Evolutionary conservation across 2,113 vertebrate species (phyloP).

Genomic region (Trichomycterus rosablanca): DNA sequence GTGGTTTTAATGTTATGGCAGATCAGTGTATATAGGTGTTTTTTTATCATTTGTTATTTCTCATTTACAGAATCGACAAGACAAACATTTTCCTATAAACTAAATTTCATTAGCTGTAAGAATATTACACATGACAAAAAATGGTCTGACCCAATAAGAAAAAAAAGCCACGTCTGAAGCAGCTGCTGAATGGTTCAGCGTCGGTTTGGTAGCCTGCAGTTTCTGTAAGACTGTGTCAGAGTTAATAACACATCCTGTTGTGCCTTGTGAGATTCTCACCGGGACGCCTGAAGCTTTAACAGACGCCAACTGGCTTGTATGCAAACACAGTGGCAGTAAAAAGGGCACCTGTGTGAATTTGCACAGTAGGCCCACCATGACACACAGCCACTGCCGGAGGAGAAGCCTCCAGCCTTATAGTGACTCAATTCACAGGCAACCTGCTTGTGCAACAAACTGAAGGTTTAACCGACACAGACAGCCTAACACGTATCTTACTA

Average conservation of each 20-base stretch:
- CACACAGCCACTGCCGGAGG: neutral
- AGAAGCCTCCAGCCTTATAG: neutral
- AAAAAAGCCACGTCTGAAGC: no score
- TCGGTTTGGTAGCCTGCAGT: neutral
- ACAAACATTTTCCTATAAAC: no score
- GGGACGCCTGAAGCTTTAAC: constrained; percentile 8
- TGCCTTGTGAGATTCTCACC: neutral
- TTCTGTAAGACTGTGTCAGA: constrained; percentile 6
- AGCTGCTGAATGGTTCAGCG: neutral
- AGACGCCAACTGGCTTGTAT: constrained; percentile 22
- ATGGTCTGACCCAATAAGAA: no score
- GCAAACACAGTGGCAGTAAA: constrained; percentile 14
- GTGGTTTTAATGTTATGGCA: no score
- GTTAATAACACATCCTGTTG: constrained; percentile 5
- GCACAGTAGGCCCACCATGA: neutral
- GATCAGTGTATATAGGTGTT: no score
- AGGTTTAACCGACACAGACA: constrained; percentile 5
- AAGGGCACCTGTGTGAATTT: constrained; percentile 32
- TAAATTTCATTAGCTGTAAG: no score
- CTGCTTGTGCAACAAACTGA: neutral
- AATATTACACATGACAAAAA: no score
- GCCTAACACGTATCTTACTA: no score
- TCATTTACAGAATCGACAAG: no score
- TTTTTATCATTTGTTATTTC: no score
- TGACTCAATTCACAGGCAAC: neutral